Conservation (phyloP, 2,888 invertebrate genomes). For the Melitaea athalia region DNA sequence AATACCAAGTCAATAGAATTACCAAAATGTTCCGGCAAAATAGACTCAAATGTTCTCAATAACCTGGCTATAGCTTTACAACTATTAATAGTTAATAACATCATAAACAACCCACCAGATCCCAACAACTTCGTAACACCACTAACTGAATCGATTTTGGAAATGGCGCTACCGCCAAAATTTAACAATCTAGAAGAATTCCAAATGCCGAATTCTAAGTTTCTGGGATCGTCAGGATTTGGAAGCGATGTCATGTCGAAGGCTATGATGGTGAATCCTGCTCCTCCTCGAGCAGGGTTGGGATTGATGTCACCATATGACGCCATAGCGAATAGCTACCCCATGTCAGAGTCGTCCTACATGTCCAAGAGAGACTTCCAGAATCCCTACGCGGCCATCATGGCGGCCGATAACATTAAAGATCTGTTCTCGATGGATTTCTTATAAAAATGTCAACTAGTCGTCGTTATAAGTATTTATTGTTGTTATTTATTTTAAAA, state of each 20-base stretch:
- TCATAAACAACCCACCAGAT: conserved; percentile 55
- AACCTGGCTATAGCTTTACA: conserved; percentile 71
- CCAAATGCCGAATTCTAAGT: conserved; percentile 46
- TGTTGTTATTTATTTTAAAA: conserved; percentile 3
- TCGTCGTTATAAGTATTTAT: background rate
- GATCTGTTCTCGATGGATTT: conserved; percentile 55
- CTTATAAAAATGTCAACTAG: conserved; percentile 37
- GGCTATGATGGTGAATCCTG: conserved; percentile 36
- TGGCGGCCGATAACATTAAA: conserved; percentile 50
- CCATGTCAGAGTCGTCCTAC: conserved; percentile 27
- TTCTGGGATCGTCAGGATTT: conserved; percentile 48
- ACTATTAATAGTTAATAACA: conserved; percentile 63
- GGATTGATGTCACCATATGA: conserved; percentile 48
- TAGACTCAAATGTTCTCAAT: conserved; percentile 62
- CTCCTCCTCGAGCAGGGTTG: conserved; percentile 36
- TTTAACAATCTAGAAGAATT: conserved; percentile 29
- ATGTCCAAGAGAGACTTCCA: conserved; percentile 57
- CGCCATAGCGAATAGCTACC: conserved; percentile 35
- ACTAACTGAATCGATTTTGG: conserved; percentile 23
- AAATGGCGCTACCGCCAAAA: conserved; percentile 6
- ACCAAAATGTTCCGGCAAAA: conserved; percentile 25
- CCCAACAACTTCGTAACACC: conserved; percentile 11
- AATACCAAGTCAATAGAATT: background rate
- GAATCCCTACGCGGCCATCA: conserved; percentile 55
- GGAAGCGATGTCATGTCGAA: conserved; percentile 36